phyloP scores from a whole-genome alignment of 2,888 invertebrate species.

The Agapostemon virescens region DNA sequence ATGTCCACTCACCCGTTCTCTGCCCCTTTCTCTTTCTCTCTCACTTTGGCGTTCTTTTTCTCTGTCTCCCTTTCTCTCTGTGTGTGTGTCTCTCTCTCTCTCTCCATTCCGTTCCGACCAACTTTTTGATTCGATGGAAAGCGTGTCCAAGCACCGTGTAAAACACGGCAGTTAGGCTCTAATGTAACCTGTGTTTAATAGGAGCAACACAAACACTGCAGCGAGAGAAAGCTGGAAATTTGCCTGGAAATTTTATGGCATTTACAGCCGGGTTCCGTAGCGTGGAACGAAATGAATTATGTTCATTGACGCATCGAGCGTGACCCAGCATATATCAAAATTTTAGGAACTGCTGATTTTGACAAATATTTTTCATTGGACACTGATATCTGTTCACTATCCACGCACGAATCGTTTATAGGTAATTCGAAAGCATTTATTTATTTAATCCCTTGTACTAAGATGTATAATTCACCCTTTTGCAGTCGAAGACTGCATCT shows the following conservation, averaged over 20 bases:
- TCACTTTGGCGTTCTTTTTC: no score
- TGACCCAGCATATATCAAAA: neutral
- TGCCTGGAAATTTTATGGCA: neutral
- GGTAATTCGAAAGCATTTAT: no score
- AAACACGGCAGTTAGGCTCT: conserved; percentile 10
- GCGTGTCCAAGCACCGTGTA: conserved; percentile 4
- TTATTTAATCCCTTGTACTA: no score
- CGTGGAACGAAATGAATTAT: neutral
- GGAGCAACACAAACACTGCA: neutral
- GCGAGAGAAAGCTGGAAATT: neutral
- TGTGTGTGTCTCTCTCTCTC: no score
- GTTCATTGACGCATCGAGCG: neutral
- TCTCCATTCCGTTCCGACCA: neutral
- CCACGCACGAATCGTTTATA: no score
- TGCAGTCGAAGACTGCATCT: no score
- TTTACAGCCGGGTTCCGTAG: neutral
- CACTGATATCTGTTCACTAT: no score
- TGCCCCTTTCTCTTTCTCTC: neutral
- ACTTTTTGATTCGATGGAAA: neutral
- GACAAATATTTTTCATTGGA: no score
- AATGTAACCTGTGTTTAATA: neutral
- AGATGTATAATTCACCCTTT: no score
- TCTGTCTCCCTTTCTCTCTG: neutral
- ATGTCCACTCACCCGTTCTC: neutral
- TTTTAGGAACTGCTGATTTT: no score